phyloP scores from a whole-genome alignment of 2,113 vertebrate genomes.

The Dasypus novemcinctus region DNA sequence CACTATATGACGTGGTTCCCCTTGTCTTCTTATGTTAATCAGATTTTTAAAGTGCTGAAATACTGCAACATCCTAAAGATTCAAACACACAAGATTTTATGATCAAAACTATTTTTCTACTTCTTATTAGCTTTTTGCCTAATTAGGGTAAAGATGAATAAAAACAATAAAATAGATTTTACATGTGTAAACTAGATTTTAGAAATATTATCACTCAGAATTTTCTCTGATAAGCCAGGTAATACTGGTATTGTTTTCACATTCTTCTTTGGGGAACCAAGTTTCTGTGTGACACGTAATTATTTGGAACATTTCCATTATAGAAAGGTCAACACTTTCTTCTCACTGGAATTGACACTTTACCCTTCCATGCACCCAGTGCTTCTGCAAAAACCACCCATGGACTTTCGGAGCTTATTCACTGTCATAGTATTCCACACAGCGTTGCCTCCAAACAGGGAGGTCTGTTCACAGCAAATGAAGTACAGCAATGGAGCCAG shows the following conservation, averaged over 20 bases:
- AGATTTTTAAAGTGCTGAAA: constrained; percentile 82
- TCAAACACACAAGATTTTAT: constrained; percentile 50
- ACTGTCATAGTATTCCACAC: background rate
- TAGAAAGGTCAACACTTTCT: background rate
- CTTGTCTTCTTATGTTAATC: constrained; percentile 74
- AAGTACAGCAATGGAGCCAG: background rate
- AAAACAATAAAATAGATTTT: constrained; percentile 26
- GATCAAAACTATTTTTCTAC: background rate
- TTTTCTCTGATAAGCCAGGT: constrained; percentile 44
- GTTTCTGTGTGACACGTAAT: background rate
- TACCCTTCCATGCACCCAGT: background rate
- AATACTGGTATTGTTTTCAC: background rate
- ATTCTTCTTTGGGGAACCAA: background rate
- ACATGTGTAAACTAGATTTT: constrained; percentile 25
- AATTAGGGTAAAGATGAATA: constrained; percentile 30
- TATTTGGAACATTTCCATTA: background rate
- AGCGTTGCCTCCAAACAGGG: background rate
- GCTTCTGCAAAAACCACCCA: background rate
- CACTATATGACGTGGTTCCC: constrained; percentile 79
- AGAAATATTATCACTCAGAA: background rate
- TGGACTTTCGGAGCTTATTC: background rate
- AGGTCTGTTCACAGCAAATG: background rate
- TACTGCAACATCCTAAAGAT: constrained; percentile 75
- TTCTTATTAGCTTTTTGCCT: background rate
- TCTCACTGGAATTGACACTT: background rate